Conservation (phyloP, 2,113 vertebrate species). For the Chloroceryle aenea region DNA sequence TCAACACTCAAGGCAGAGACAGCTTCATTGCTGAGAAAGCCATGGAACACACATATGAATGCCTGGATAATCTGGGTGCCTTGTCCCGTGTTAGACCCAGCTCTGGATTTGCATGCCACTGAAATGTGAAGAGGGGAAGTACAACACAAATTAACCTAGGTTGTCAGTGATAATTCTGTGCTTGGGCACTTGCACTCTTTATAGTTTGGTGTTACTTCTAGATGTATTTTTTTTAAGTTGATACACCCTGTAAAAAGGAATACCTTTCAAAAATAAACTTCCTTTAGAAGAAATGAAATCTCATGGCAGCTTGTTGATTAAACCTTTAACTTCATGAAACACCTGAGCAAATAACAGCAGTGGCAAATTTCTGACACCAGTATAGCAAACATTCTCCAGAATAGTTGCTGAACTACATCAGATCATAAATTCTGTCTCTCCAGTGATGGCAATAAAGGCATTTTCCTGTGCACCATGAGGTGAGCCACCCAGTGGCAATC, state of each 20-base stretch:
- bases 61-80: background rate
- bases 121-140: background rate
- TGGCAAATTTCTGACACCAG: background rate
- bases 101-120: background rate
- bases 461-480: slow-evolving; percentile 33
- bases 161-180: background rate
- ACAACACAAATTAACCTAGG: background rate
- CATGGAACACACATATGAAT: background rate
- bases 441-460: background rate
- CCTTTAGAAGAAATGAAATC: background rate
- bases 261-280: background rate
- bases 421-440: background rate
- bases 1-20: background rate
- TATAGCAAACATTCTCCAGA: background rate
- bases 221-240: background rate
- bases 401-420: background rate
- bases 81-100: background rate
- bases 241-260: background rate
- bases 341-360: background rate
- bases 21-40: background rate
- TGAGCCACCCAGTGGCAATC: slow-evolving; percentile 35
- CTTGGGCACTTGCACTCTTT: background rate
- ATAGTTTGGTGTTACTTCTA: background rate
- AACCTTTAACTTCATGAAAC: background rate
- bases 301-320: background rate